A percentile compares a stretch with the other conserved stretches of the same genome.
phyloP scores from a whole-genome alignment of 2,888 invertebrate species.

The Hyppa rectilinea region DNA sequence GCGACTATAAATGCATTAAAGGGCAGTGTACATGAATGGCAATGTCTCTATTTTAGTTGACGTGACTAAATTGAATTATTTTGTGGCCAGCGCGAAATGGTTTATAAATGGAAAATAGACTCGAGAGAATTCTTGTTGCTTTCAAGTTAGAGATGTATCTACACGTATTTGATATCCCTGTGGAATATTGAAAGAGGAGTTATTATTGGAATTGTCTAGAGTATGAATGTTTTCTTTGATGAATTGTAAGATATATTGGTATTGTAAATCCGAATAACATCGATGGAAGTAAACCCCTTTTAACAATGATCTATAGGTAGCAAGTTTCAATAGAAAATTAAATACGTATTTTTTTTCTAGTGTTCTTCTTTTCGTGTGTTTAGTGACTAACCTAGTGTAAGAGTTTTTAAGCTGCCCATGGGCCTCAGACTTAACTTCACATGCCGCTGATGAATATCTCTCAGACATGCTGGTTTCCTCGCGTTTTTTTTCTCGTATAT shows the following conservation, averaged over 20 bases:
- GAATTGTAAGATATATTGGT: slow-evolving; percentile 10
- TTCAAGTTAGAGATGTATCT: slow-evolving; percentile 30
- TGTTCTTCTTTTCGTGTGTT: too few species aligned
- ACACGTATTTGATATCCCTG: slow-evolving; percentile 38
- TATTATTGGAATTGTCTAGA: slow-evolving; percentile 19
- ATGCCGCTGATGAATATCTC: too few species aligned
- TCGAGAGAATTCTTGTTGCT: slow-evolving; percentile 17
- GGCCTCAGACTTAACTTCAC: too few species aligned
- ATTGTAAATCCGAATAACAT: background rate
- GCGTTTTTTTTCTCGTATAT: too few species aligned
- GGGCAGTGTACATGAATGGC: slow-evolving; percentile 62
- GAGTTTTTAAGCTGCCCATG: too few species aligned
- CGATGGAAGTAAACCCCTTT: background rate
- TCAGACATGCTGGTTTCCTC: too few species aligned
- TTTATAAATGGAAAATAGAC: slow-evolving; percentile 50
- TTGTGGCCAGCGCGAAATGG: slow-evolving; percentile 44
- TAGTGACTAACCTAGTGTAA: too few species aligned
- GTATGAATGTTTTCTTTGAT: slow-evolving; percentile 13
- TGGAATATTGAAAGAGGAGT: slow-evolving; percentile 25
- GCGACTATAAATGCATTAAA: slow-evolving; percentile 66
- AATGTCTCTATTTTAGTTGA: slow-evolving; percentile 61
- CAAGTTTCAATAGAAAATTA: too few species aligned
- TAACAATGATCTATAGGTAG: background rate
- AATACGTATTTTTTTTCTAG: too few species aligned
- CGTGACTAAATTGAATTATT: slow-evolving; percentile 63